Conservation (phyloP, 2,113 vertebrate species). For the Coracopsis vasa region DNA sequence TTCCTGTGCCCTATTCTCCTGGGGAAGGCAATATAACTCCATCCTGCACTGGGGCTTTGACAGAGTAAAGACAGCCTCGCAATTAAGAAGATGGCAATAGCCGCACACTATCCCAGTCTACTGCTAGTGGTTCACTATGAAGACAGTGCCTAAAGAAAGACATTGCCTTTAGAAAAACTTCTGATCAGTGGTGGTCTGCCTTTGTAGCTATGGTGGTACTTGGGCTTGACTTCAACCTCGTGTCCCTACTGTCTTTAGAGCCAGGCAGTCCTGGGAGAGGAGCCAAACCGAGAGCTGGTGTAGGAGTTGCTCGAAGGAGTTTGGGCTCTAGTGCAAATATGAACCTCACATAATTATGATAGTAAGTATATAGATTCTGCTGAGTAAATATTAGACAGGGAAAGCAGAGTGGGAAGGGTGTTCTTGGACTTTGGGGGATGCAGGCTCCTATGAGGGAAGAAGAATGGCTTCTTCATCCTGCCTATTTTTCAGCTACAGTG, state of each 20-base stretch:
- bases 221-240: neutral
- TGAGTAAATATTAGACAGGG: neutral
- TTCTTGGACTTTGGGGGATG: neutral
- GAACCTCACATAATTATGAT: neutral
- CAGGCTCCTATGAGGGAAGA: neutral
- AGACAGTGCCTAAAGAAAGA: neutral
- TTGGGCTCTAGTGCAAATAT: neutral
- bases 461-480: neutral
- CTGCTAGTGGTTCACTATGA: neutral
- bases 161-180: neutral
- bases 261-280: neutral
- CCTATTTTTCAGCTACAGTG: neutral
- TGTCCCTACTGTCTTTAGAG: neutral
- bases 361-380: neutral
- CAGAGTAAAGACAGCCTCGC: neutral
- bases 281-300: neutral
- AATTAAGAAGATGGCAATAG: neutral
- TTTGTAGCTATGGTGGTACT: neutral
- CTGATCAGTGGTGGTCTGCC: neutral
- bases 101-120: neutral
- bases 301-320: neutral
- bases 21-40: neutral
- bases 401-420: neutral
- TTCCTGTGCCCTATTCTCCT: neutral
- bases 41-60: neutral